These are phyloP conservation scores for Potamarius usumacintae DNA, from an alignment of 2,113 vertebrate genomes.

Conservation along the genomic window DNA sequence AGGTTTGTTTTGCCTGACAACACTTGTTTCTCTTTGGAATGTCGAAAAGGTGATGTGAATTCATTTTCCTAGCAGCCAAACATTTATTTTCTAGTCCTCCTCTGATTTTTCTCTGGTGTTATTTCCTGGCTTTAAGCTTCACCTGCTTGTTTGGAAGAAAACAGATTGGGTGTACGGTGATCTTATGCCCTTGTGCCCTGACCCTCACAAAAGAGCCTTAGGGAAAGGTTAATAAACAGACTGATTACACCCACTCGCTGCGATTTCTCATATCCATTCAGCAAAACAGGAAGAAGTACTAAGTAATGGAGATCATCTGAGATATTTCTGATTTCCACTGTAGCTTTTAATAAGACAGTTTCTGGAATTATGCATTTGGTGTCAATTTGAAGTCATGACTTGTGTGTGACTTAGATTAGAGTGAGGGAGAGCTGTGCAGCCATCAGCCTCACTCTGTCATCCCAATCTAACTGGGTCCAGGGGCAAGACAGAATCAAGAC, in stretches of 20 bases:
- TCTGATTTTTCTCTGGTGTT: not conserved
- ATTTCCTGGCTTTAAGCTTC: not conserved
- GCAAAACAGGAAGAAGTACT: not conserved
- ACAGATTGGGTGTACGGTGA: not conserved
- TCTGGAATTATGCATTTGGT: not conserved
- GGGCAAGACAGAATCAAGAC: too few relatives aligned
- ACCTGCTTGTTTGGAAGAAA: not conserved
- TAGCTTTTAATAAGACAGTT: not conserved
- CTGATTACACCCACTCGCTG: not conserved
- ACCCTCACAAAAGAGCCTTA: not conserved
- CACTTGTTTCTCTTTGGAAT: slow-evolving; percentile 14
- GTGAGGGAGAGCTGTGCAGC: too few relatives aligned
- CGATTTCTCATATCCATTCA: not conserved
- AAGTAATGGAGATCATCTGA: not conserved
- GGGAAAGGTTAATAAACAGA: not conserved
- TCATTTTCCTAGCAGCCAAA: not conserved
- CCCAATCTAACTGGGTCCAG: too few relatives aligned
- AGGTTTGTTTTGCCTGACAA: too few relatives aligned
- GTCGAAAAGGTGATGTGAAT: not conserved
- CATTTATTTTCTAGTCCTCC: not conserved
- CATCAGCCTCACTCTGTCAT: too few relatives aligned
- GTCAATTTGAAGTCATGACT: not conserved
- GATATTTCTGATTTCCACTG: not conserved
- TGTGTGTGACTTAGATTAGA: too few relatives aligned
- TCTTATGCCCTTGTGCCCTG: not conserved